A percentile compares a stretch with the other conserved stretches of the same genome.
Conservation (phyloP, 2,888 invertebrate species). For the Agonopterix alstromeriana region DNA sequence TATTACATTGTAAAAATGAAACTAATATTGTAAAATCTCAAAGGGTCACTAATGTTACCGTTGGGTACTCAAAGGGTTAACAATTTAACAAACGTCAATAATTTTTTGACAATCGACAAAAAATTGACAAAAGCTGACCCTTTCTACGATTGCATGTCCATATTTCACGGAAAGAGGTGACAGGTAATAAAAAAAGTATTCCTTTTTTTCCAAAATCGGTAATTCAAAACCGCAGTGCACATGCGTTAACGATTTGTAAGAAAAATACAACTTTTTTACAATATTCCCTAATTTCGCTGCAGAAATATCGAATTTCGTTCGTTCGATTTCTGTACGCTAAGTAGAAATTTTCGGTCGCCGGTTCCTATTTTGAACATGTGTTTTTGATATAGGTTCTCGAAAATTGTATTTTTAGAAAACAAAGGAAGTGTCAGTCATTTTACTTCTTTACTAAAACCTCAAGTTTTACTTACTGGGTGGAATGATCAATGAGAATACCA, state of each 20-base stretch:
- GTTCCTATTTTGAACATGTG: slow-evolving; percentile 57
- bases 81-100: slow-evolving; percentile 47
- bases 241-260: slow-evolving; percentile 57
- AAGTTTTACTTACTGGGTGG: too few species aligned
- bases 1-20: slow-evolving; percentile 3
- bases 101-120: slow-evolving; percentile 31
- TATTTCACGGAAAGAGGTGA: slow-evolving; percentile 45
- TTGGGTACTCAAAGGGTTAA: slow-evolving; percentile 34
- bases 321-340: slow-evolving; percentile 25
- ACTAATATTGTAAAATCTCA: slow-evolving; percentile 16
- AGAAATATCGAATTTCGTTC: slow-evolving; percentile 64
- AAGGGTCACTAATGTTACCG: slow-evolving; percentile 29
- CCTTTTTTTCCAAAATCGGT: slow-evolving; percentile 34
- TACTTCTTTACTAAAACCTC: too few species aligned
- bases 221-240: slow-evolving; percentile 60
- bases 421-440: slow-evolving; percentile 43
- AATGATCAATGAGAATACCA: too few species aligned
- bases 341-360: slow-evolving; percentile 43
- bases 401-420: slow-evolving; percentile 16
- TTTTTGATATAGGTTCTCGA: slow-evolving; percentile 39
- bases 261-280: slow-evolving; percentile 57
- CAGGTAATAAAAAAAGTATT: slow-evolving; percentile 43
- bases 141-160: slow-evolving; percentile 54
- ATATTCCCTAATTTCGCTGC: slow-evolving; percentile 60
- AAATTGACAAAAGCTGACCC: slow-evolving; percentile 50